Base-by-base conservation (phyloP, 2,797 vertebrate genomes). In the Onychomys arenicola region DNA sequence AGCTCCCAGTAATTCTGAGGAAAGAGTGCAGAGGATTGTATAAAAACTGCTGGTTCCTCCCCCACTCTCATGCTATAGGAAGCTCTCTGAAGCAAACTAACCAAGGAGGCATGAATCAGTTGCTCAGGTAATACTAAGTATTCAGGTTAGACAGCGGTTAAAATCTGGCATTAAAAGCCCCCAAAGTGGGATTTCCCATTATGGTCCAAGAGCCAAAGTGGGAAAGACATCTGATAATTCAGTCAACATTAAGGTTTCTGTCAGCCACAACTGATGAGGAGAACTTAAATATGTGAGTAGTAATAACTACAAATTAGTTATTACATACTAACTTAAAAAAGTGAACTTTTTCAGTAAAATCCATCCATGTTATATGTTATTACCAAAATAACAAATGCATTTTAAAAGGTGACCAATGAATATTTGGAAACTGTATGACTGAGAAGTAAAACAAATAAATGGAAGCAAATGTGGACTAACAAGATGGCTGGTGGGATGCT, bases 391-490 rank as follows among this genome's bases (percentile, higher is more conserved):
- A 34, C 7, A 82, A 81, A 77, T 77, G 13, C 27, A 91, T 37
- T 90, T 93, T 61, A 89, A 87, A 80, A 6, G 9, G 29, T 1
- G 34, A 65, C 13, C 10, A 55, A 34, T 23, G 32, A 34, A 17
- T 2, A 43, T n/a, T 40, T 52, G 27, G 82, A 90, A 37, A 87
- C 11, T 29, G 2, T 0, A 21, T 55, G 13, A 76, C 27, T 82
- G 8, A 95, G 32, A 80, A 91, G 92, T 49, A 77, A 85, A 37
- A 76, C 34, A n/a, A 90, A 67, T 49, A 69, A 81, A 63, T 40
- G 34, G 14, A 84, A 83, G 46, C 12, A 32, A 23, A 11, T 37
- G 17, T 59, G 85, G 27, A 59, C 73, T 77, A 90, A 76, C 59
- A 5, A 61, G 57, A 27, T 1, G 14, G 27, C 55, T 6, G 63